Evolutionary conservation across 2,113 vertebrate genomes (phyloP).

Genomic region (Pipa parva): DNA sequence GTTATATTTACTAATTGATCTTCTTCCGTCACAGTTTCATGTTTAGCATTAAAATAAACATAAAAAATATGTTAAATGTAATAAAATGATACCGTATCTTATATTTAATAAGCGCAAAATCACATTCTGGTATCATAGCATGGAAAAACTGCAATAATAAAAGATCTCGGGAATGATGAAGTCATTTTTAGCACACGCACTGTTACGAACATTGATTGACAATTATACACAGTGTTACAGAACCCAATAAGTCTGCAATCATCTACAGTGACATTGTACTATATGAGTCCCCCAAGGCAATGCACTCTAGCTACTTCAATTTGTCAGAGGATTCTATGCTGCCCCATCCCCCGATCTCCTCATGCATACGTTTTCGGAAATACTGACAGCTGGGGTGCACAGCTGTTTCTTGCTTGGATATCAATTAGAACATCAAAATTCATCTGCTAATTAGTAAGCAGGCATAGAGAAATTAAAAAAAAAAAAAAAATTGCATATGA

Average conservation of each 20-base stretch:
- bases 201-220: slow-evolving; percentile 44
- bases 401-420: slow-evolving; percentile 56
- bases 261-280: slow-evolving; percentile 45
- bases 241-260: slow-evolving; percentile 44
- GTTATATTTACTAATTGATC: no score
- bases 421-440: slow-evolving; percentile 59
- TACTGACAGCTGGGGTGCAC: slow-evolving; percentile 55
- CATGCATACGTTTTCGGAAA: slow-evolving; percentile 43
- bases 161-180: background rate
- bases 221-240: slow-evolving; percentile 45
- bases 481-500: slow-evolving; percentile 44
- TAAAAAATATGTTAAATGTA: no score
- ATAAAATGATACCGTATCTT: no score
- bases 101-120: no score
- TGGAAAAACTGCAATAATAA: background rate
- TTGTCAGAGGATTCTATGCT: slow-evolving; percentile 47
- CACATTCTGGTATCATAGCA: background rate
- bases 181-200: slow-evolving; percentile 25
- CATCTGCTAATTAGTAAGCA: slow-evolving; percentile 59
- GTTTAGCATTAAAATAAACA: no score
- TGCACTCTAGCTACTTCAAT: slow-evolving; percentile 55
- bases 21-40: no score
- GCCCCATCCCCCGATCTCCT: slow-evolving; percentile 8
- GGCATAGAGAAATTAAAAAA: slow-evolving; percentile 42
- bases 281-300: slow-evolving; percentile 49